Base-by-base conservation (phyloP, 2,888 invertebrate species). In the Acleris laterana region DNA sequence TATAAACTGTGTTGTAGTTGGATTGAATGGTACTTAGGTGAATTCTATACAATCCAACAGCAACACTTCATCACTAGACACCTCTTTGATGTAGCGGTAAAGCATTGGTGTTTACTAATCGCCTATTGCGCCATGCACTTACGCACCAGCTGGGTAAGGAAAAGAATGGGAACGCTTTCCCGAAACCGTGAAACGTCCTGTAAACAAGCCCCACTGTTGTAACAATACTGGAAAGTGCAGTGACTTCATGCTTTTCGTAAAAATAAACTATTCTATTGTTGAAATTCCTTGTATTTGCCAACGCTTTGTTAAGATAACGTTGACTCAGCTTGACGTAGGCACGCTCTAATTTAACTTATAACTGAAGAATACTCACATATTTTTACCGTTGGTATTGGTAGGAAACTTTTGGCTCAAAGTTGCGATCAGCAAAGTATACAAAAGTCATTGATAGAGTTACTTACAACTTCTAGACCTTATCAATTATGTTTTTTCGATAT, bases 51-150 rank as follows among this genome's bases (percentile, higher is more conserved):
- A 75, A 77, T 75, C 75, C 85, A 85, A 77, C 79, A 85, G 87
- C 85, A 76, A 79, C 74, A 73, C 77, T 84, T 90, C 89, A 76
- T 78, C 77, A 76, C 74, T 77, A 73, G 77, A 79, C 72, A 69
- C 74, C 78, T 78, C 88, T 90, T 90, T 91, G 89, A 90, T 83
- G 85, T 86, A 77, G 73, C 74, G 78, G 53, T 78, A 81, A 81
- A 82, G 80, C 79, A 74, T 75, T 79, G 68, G 82, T 88, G 90
- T 86, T 88, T 90, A 81, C 81, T 81, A 76, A 80, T 82, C 74
- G 75, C 74, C 78, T 76, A 77, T 81, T 79, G 77, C 79, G 77
- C 78, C 78, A 82, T 74, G 75, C 73, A 77, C 79, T 74, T 76
- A 78, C 75, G 77, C 79, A 76, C 79, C 78, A 81, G 76, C 74